Percentiles rank a stretch among this genome's conserved stretches.
phyloP scores from a whole-genome alignment of 2,113 vertebrate species.

The Ceratotherium simum region DNA sequence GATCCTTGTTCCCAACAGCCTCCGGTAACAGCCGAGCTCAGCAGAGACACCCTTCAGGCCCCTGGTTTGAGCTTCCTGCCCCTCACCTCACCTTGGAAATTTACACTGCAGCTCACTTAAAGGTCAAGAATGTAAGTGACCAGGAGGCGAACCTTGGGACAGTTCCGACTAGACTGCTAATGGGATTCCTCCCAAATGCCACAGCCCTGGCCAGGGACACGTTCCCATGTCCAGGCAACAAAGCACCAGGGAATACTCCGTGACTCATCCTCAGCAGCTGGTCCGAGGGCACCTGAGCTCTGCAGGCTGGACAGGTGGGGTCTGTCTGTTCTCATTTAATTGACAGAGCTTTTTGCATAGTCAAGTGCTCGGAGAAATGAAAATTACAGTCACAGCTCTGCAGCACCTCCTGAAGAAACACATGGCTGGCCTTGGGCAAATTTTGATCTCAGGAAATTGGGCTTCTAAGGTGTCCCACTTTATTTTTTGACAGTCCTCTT shows the following conservation, averaged over 20 bases:
- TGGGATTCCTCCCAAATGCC: conserved; percentile 45
- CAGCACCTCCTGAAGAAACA: neutral
- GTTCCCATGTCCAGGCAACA: conserved; percentile 36
- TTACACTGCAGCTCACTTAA: conserved; percentile 43
- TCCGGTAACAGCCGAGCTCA: neutral
- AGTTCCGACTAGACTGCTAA: neutral
- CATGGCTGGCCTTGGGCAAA: neutral
- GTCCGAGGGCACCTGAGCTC: neutral
- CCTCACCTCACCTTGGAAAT: neutral
- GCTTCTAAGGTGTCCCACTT: neutral
- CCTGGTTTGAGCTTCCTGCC: neutral
- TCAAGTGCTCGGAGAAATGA: neutral
- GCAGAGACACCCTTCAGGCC: neutral
- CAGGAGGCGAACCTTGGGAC: neutral
- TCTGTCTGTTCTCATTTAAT: conserved; percentile 41
- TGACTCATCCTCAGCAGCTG: conserved; percentile 27
- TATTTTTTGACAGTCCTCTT: neutral
- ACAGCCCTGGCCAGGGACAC: neutral
- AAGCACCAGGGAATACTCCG: neutral
- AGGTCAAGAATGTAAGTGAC: conserved; percentile 56
- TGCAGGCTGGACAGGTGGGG: neutral
- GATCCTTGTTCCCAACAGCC: neutral
- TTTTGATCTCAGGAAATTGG: neutral
- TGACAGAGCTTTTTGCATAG: conserved; percentile 16
- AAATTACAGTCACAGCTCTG: neutral